A percentile compares a stretch with the other conserved stretches of the same genome.
phyloP scores from a whole-genome alignment of 2,113 vertebrate genomes.

The Mustela nigripes region DNA sequence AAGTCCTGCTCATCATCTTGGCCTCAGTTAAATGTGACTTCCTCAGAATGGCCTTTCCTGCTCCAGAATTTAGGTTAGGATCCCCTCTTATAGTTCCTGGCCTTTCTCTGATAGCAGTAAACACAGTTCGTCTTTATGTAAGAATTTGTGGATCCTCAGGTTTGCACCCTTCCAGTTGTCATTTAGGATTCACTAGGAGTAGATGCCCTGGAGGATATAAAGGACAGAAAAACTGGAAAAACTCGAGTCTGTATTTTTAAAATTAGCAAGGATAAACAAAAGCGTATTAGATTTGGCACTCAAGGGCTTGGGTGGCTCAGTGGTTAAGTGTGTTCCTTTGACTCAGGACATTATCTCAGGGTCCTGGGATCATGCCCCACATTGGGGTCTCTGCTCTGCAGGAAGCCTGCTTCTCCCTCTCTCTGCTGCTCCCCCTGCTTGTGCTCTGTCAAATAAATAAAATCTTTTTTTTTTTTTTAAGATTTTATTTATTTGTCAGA shows the following conservation, averaged over 20 bases:
- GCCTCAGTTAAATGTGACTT: neutral
- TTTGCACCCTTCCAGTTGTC: neutral
- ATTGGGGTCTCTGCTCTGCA: too few species aligned
- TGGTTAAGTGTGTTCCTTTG: too few species aligned
- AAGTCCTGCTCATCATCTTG: neutral
- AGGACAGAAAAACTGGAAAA: neutral
- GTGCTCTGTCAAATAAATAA: too few species aligned
- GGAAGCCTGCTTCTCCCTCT: too few species aligned
- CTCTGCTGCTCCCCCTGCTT: too few species aligned
- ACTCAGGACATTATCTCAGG: too few species aligned
- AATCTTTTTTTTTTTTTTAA: too few species aligned
- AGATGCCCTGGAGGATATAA: neutral
- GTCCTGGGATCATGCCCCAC: too few species aligned
- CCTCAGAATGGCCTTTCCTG: neutral
- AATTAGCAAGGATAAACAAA: slow-evolving; percentile 14
- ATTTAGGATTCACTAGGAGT: neutral
- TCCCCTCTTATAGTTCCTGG: neutral
- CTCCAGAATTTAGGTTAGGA: neutral
- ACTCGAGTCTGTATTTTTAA: neutral
- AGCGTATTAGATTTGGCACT: neutral
- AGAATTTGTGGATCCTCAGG: neutral
- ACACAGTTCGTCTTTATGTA: neutral
- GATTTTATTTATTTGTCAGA: too few species aligned
- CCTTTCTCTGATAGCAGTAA: neutral
- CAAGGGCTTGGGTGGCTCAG: neutral